phyloP scores from a whole-genome alignment of 2,888 invertebrate genomes.

The Spatulosminthurus flaviceps region DNA sequence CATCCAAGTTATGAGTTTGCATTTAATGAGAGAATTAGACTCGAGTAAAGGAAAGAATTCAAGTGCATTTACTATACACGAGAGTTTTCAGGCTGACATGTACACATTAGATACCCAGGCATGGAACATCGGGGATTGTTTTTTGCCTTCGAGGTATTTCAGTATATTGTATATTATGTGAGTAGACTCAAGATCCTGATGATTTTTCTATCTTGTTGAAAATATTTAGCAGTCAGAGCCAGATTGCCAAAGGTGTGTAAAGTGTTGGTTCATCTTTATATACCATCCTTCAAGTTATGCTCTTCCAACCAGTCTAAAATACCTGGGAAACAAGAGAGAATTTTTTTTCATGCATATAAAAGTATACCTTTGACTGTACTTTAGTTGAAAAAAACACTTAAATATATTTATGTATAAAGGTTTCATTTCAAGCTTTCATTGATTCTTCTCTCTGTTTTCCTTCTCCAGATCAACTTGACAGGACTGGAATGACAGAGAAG shows the following conservation, averaged over 20 bases:
- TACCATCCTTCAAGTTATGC: too few relatives aligned
- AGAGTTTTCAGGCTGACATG: neutral
- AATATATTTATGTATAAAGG: conserved; percentile 16
- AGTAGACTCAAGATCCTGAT: neutral
- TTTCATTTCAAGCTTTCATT: neutral
- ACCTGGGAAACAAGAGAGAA: too few relatives aligned
- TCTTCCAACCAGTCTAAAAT: too few relatives aligned
- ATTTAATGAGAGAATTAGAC: conserved; percentile 48
- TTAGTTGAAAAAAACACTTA: neutral
- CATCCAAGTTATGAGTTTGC: conserved; percentile 44
- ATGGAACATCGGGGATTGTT: neutral
- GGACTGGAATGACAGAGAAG: conserved; percentile 13
- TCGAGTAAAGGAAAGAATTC: conserved; percentile 34
- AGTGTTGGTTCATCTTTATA: too few relatives aligned
- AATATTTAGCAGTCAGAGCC: too few relatives aligned
- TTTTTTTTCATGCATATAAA: neutral
- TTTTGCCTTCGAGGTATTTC: neutral
- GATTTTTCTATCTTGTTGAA: neutral
- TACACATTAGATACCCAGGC: neutral
- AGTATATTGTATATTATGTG: neutral
- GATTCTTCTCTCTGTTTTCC: conserved; percentile 2
- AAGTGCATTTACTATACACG: conserved; percentile 11
- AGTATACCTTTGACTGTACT: neutral
- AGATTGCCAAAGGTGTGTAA: too few relatives aligned
- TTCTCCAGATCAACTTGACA: conserved; percentile 15